Evolutionary conservation across 2,113 vertebrate species (phyloP).

Genomic region (Tympanuchus pallidicinctus): DNA sequence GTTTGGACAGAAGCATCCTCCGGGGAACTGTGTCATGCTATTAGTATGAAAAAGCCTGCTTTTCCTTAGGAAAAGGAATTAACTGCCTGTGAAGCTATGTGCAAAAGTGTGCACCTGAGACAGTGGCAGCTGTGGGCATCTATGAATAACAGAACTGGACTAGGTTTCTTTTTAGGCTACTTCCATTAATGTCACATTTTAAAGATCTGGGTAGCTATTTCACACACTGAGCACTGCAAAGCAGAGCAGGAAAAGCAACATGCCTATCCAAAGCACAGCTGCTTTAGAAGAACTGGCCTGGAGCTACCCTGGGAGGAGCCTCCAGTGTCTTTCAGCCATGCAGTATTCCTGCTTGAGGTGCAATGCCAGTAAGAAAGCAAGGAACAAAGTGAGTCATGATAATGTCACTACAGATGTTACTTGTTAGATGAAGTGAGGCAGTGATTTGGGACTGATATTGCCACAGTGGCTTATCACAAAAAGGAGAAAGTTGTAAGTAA

Average conservation of each 20-base stretch:
- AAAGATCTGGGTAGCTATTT: neutral
- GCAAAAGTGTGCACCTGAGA: neutral
- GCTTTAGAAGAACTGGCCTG: neutral
- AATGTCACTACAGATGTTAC: neutral
- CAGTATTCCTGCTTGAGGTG: neutral
- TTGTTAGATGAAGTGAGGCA: neutral
- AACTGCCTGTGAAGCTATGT: neutral
- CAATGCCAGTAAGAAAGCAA: neutral
- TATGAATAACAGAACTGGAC: neutral
- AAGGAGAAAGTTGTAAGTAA: neutral
- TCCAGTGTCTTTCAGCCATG: neutral
- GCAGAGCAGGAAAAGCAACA: neutral
- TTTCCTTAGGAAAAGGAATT: constrained; percentile 1
- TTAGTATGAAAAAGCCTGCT: neutral
- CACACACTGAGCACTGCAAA: neutral
- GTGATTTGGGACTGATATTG: neutral
- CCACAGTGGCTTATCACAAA: neutral
- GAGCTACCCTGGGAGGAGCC: neutral
- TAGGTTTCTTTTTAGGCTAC: neutral
- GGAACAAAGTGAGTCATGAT: neutral
- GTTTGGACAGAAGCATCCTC: neutral
- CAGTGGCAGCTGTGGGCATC: neutral
- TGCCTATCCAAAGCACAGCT: neutral
- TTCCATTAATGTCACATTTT: neutral
- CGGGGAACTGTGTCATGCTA: neutral